Evolutionary conservation across 2,888 invertebrate species (phyloP).

Genomic region (Therioaphis trifolii): DNA sequence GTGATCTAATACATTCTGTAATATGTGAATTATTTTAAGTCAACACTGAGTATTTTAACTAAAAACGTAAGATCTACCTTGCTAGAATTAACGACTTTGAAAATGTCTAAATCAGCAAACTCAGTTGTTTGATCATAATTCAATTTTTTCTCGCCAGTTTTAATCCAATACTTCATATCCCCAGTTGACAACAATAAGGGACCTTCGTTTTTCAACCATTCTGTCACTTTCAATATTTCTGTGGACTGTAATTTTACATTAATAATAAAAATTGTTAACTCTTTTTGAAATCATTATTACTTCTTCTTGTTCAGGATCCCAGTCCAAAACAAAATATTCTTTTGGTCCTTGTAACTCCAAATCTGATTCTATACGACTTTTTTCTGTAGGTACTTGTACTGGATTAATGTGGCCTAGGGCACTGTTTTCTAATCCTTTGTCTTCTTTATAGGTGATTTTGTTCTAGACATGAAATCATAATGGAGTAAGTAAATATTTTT

Average conservation of each 20-base stretch:
- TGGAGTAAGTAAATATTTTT: neutral
- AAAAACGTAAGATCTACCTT: slow-evolving; percentile 73
- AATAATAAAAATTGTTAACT: neutral
- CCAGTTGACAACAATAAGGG: slow-evolving; percentile 69
- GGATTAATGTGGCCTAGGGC: slow-evolving; percentile 85
- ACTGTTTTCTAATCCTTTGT: slow-evolving; percentile 86
- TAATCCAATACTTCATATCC: slow-evolving; percentile 74
- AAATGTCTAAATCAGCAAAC: slow-evolving; percentile 79
- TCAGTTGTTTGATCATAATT: slow-evolving; percentile 81
- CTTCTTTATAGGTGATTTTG: slow-evolving; percentile 85
- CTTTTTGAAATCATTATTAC: slow-evolving; percentile 2
- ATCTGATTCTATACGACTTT: slow-evolving; percentile 87
- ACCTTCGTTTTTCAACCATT: slow-evolving; percentile 69
- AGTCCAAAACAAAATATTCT: slow-evolving; percentile 54
- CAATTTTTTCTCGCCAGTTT: slow-evolving; percentile 75
- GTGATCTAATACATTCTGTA: slow-evolving; percentile 82
- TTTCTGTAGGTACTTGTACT: slow-evolving; percentile 82
- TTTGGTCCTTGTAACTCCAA: slow-evolving; percentile 68
- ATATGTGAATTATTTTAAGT: slow-evolving; percentile 64
- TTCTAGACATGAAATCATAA: slow-evolving; percentile 68
- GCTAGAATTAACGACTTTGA: slow-evolving; percentile 79
- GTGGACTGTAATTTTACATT: slow-evolving; percentile 67
- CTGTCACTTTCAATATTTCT: slow-evolving; percentile 69
- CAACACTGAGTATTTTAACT: neutral
- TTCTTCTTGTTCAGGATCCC: slow-evolving; percentile 51